A percentile compares a stretch with the other conserved stretches of the same genome.
Conservation (phyloP, 2,888 invertebrate genomes). For the Plebejus argus region DNA sequence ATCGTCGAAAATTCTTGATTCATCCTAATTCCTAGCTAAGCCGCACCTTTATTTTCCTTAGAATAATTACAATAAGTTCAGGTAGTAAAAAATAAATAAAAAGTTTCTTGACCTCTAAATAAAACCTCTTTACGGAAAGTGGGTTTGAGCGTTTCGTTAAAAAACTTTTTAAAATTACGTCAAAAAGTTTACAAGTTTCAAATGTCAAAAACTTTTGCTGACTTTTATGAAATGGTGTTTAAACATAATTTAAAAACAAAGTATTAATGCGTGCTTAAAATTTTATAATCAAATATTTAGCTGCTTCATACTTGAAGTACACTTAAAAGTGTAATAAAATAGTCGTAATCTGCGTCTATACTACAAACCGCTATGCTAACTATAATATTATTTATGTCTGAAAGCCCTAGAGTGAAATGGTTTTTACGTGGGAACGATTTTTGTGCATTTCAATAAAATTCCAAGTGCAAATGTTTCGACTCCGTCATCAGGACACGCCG, state of each 20-base stretch:
- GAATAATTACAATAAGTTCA: no score
- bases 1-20: no score
- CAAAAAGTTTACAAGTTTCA: slow-evolving; percentile 26
- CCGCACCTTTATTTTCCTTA: no score
- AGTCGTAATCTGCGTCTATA: slow-evolving; percentile 13
- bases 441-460: slow-evolving; percentile 72
- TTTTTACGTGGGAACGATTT: slow-evolving; percentile 82
- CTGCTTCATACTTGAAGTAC: slow-evolving; percentile 18
- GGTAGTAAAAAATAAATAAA: neutral
- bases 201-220: slow-evolving; percentile 22
- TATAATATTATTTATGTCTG: slow-evolving; percentile 74
- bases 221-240: neutral
- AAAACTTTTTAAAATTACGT: neutral
- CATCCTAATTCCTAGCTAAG: no score
- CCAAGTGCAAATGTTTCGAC: slow-evolving; percentile 71
- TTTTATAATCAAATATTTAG: neutral
- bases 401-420: slow-evolving; percentile 82
- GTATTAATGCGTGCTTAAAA: neutral
- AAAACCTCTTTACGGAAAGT: slow-evolving; percentile 26
- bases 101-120: neutral
- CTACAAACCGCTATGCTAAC: slow-evolving; percentile 46
- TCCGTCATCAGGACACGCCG: slow-evolving; percentile 77
- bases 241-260: neutral
- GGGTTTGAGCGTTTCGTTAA: slow-evolving; percentile 30
- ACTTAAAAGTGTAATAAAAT: slow-evolving; percentile 11